Base-by-base conservation (phyloP, 1,140 invertebrate species). In the Hylyphantes graminicola region DNA sequence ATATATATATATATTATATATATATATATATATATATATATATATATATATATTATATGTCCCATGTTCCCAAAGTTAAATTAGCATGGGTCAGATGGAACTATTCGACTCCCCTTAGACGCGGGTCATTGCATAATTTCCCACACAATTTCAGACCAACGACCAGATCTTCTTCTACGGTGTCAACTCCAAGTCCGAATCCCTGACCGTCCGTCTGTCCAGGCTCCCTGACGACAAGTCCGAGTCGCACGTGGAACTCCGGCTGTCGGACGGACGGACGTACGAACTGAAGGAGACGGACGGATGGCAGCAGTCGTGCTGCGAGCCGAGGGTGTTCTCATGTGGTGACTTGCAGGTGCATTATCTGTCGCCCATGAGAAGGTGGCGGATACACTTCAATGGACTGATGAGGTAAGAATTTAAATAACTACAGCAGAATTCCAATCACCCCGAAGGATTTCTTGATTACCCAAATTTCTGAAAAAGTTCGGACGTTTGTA, bases 91-190 rank as follows among this genome's bases (percentile, higher is more conserved):
- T n/a, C n/a, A n/a, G n/a, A n/a, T n/a, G n/a, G n/a, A n/a, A n/a
- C n/a, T n/a, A n/a, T n/a, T n/a, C n/a, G n/a, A n/a, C n/a, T n/a
- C n/a, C n/a, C n/a, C n/a, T n/a, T n/a, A n/a, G n/a, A n/a, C n/a
- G n/a, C n/a, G n/a, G n/a, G n/a, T n/a, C n/a, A n/a, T n/a, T 10
- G 13, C 35, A 57, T 74, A 7, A 2, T 35, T 4, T 65, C 64
- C 10, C 7, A 21, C 3, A 9, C 51, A 11, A 19, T 70, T 80
- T 17, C 35, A 77, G 77, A 51, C 12, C 35, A 54, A 21, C 3
- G 83, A 85, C 35, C 74, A 85, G 19, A 21, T 85, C n/a, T 78
- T 85, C 35, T 70, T 85, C 19, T 85, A 85, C 48, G 83, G 83
- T 12, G 75, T 85, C 2, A 85, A 85, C 50, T 85, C 83, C 17